These are phyloP conservation scores for Antechinus flavipes DNA, from an alignment of 2,113 vertebrate genomes.

Conservation along the genomic window DNA sequence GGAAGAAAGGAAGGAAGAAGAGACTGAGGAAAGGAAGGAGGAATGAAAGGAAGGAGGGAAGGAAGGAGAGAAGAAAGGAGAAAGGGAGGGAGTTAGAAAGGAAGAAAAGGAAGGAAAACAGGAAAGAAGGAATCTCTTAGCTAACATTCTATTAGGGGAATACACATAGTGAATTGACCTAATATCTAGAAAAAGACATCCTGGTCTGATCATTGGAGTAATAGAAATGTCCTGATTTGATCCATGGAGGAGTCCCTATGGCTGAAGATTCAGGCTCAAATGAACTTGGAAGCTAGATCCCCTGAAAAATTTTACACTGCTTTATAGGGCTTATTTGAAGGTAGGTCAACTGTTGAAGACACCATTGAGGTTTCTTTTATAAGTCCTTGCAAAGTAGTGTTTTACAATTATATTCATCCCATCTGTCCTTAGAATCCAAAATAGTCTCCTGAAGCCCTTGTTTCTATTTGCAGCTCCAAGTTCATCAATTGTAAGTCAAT, in stretches of 20 bases:
- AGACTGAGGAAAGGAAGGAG: not conserved
- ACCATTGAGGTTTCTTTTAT: not conserved
- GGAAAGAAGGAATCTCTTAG: not conserved
- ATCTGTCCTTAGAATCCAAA: not conserved
- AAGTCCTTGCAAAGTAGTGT: not conserved
- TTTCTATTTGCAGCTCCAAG: not conserved
- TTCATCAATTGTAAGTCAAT: not conserved
- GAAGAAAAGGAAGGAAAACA: not conserved
- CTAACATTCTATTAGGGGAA: not conserved
- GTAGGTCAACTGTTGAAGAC: not conserved
- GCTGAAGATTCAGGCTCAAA: not conserved
- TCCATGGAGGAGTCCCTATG: not conserved
- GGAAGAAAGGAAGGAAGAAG: not conserved
- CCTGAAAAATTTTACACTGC: not conserved
- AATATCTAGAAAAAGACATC: not conserved
- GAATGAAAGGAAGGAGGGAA: no score
- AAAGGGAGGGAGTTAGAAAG: not conserved
- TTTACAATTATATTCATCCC: not conserved
- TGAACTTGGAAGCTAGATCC: not conserved
- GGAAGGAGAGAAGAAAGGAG: not conserved
- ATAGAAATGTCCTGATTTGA: not conserved
- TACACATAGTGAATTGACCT: not conserved
- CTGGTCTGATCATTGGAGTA: not conserved
- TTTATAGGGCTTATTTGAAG: not conserved
- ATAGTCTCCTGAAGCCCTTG: not conserved